A percentile compares a stretch with the other conserved stretches of the same genome.
These are phyloP conservation scores for Augochlora pura DNA, from an alignment of 1,140 invertebrate genomes.

Conservation along the genomic window DNA sequence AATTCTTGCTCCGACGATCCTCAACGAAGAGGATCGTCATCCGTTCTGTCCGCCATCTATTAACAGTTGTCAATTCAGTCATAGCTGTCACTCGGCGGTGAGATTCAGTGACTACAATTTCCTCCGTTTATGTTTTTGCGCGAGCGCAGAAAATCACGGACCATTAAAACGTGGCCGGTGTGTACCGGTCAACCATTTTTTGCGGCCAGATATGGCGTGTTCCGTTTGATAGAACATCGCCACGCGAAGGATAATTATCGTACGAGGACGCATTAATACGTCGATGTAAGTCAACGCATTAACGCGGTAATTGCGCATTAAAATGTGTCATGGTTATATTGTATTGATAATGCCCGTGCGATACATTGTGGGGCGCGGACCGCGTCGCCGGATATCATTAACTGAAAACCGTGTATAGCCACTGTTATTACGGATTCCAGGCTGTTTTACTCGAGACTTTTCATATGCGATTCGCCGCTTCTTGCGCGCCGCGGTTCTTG, in stretches of 20 bases:
- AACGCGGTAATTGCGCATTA: neutral
- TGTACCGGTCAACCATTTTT: neutral
- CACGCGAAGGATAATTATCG: neutral
- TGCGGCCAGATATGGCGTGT: neutral
- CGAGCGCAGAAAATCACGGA: neutral
- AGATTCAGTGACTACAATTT: constrained; percentile 1
- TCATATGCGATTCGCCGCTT: too few relatives aligned
- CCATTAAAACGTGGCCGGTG: constrained; percentile 1
- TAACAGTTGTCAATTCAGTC: neutral
- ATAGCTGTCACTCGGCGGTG: neutral
- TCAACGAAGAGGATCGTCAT: neutral
- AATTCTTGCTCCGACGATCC: too few relatives aligned
- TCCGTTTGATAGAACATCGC: constrained; percentile 1
- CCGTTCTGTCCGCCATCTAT: neutral
- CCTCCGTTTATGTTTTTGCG: neutral
- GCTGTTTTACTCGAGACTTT: too few relatives aligned
- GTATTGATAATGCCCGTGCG: constrained; percentile 3
- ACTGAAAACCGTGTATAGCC: neutral
- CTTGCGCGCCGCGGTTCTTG: neutral
- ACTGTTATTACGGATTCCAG: neutral
- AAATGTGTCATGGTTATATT: constrained; percentile 10
- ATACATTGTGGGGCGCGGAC: neutral
- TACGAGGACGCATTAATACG: neutral
- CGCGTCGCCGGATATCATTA: neutral
- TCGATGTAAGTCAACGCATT: constrained; percentile 8